These are phyloP conservation scores for Trichacis sp. DNA, from an alignment of 2,888 invertebrate species.

Conservation along the genomic window DNA sequence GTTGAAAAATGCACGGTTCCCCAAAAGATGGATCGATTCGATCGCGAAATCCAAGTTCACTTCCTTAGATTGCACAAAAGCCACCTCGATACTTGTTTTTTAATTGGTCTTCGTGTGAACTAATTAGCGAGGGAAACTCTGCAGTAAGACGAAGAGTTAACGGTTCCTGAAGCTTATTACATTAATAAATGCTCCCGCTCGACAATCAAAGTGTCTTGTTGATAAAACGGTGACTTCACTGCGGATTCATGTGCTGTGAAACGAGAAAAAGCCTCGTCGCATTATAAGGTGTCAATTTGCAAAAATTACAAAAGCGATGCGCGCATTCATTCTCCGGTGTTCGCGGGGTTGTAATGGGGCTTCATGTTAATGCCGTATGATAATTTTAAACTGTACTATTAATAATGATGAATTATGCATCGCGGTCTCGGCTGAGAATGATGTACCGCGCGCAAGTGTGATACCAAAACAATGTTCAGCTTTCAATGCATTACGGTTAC, in stretches of 20 bases:
- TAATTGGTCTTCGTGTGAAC: conserved; percentile 49
- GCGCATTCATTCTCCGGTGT: too few relatives aligned
- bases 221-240: neutral
- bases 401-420: conserved; percentile 1
- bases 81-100: conserved; percentile 48
- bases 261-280: too few relatives aligned
- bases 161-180: conserved; percentile 39
- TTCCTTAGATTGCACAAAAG: conserved; percentile 33
- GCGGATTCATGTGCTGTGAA: too few relatives aligned
- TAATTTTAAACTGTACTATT: conserved; percentile 5
- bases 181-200: neutral
- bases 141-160: conserved; percentile 35
- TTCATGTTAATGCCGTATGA: neutral
- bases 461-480: neutral
- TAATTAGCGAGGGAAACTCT: conserved; percentile 46
- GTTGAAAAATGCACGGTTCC: too few relatives aligned
- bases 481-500: neutral
- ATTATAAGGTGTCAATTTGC: too few relatives aligned
- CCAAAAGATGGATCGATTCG: too few relatives aligned
- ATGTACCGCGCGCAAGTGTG: neutral
- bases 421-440: neutral
- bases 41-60: conserved; percentile 23
- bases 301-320: too few relatives aligned
- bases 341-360: too few relatives aligned
- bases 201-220: neutral